These are phyloP conservation scores for Idaea biselata DNA, from an alignment of 2,888 invertebrate species.

Conservation along the genomic window DNA sequence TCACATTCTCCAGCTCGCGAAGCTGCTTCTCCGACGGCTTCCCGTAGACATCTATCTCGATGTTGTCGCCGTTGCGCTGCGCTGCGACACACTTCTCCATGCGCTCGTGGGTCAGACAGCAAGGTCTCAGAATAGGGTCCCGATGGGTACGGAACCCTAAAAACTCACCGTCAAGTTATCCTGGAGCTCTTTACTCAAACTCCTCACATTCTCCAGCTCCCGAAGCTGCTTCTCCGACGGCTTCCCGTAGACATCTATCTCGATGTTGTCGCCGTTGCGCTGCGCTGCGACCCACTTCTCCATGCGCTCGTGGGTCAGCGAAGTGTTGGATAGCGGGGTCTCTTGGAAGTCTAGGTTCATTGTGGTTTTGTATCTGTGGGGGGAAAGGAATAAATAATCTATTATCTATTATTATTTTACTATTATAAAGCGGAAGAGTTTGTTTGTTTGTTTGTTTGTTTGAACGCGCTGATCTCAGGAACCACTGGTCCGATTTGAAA, in stretches of 20 bases:
- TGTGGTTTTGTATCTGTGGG: background rate
- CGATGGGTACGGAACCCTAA: background rate
- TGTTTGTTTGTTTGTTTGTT: too few relatives aligned
- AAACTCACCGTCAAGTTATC: conserved; percentile 59
- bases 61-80: conserved; percentile 48
- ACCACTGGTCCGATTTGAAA: too few relatives aligned
- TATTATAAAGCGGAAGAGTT: too few relatives aligned
- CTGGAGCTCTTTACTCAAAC: conserved; percentile 64
- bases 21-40: conserved; percentile 60
- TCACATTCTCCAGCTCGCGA: conserved; percentile 61
- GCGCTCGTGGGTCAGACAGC: conserved; percentile 49
- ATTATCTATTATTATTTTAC: too few relatives aligned
- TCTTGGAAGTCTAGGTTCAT: conserved; percentile 52
- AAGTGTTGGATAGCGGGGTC: conserved; percentile 42
- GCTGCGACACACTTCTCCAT: conserved; percentile 61
- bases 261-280: conserved; percentile 45
- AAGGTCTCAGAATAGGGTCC: too few relatives aligned
- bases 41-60: conserved; percentile 61
- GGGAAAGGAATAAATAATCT: background rate
- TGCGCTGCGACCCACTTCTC: conserved; percentile 58
- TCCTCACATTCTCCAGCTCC: conserved; percentile 66
- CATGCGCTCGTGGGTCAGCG: conserved; percentile 53
- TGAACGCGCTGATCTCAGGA: too few relatives aligned
- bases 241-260: conserved; percentile 64
- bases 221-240: conserved; percentile 56